Base-by-base conservation (phyloP, 2,113 vertebrate genomes). In the Lagopus muta region DNA sequence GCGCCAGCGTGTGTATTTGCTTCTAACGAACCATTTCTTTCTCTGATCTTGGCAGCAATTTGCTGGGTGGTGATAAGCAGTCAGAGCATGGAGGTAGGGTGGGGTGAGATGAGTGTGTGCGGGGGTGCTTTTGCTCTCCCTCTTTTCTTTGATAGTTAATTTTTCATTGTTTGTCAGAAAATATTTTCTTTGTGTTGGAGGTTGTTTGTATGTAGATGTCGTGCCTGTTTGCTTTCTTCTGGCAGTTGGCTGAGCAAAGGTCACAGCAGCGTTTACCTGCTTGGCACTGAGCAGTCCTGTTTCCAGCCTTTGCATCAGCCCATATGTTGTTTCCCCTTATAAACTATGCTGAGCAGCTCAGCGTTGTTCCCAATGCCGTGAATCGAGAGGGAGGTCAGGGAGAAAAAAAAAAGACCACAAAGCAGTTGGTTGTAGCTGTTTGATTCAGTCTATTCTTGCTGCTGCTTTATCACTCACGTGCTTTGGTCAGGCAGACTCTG, bases 361-460 rank as follows among this genome's bases (percentile, higher is more conserved):
- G 24, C 20, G 52, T 8, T 90, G 77, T 70, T 92, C 57, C 60
- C 73, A 72, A 65, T 96, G 89, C 48, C 36, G 10, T 20, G 45
- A 71, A 55, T 28, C 17, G 34, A 61, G 75, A 80, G 38, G 9
- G 71, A 92, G 69, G 75, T 79, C 66, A 86, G 84, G 77, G 47
- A 58, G 27, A 58, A 73, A 75, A 54, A 52, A 47, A 50, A 83
- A 30, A 55, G 16, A 67, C 30, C 66, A 8, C 76, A 81, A 81
- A 82, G 60, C 73, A 93, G 58, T 76, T 71, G n/a, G 55, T 95
- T 48, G 43, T 84, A 73, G 81, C 74, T 82, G 60, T 87, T 95
- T 72, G 47, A 75, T 18, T 34, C 27, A 74, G 64, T 34, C 73
- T 86, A 2, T 70, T 92, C 52, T 69, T 92, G 60, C 34, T 88